These are phyloP conservation scores for Malthinus seriepunctatus DNA, from an alignment of 2,888 invertebrate genomes.

Conservation along the genomic window DNA sequence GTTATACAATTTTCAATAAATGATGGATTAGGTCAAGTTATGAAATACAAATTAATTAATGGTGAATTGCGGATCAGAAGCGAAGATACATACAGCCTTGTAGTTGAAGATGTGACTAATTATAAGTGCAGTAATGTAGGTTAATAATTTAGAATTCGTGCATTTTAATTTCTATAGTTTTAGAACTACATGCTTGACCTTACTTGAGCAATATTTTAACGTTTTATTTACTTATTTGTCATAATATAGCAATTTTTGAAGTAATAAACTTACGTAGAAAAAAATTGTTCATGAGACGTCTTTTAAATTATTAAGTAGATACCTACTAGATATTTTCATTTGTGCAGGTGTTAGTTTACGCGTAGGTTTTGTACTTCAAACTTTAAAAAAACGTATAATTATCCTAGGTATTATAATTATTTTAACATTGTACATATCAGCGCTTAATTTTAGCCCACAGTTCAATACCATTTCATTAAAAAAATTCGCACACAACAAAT, in stretches of 20 bases:
- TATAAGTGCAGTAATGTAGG: constrained; percentile 24
- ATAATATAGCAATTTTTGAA: neutral
- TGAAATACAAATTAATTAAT: constrained; percentile 26
- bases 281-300: too few species aligned
- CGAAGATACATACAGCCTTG: constrained; percentile 22
- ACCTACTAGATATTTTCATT: too few species aligned
- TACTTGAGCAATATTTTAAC: constrained; percentile 16
- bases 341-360: too few species aligned
- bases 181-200: constrained; percentile 17
- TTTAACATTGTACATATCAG: too few species aligned
- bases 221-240: neutral
- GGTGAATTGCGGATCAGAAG: constrained; percentile 23
- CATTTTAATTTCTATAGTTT: constrained; percentile 16
- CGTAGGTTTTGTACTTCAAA: too few species aligned
- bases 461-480: too few species aligned
- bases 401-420: too few species aligned
- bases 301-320: too few species aligned
- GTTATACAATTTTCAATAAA: neutral
- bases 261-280: too few species aligned
- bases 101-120: constrained; percentile 25
- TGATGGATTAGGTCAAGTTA: constrained; percentile 22
- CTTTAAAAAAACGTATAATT: too few species aligned
- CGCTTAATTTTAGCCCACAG: too few species aligned
- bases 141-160: constrained; percentile 29
- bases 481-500: too few species aligned